Evolutionary conservation across 2,888 invertebrate species (phyloP).

Genomic region (Pseudolycoriella hygida): DNA sequence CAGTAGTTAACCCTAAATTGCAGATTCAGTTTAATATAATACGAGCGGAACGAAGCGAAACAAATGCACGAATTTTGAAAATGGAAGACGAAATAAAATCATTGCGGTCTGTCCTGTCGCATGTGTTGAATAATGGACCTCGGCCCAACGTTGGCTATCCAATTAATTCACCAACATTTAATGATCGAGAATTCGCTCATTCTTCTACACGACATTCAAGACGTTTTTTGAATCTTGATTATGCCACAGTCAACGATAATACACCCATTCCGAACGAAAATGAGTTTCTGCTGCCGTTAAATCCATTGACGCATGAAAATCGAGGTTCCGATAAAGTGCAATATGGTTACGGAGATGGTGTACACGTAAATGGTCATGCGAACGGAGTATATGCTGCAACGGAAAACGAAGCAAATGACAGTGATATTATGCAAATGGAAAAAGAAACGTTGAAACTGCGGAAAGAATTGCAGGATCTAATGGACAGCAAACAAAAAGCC

Average conservation of each 20-base stretch:
- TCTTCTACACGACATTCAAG: constrained; percentile 8
- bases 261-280: not conserved
- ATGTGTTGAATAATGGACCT: constrained; percentile 20
- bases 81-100: constrained; percentile 47
- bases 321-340: constrained; percentile 1
- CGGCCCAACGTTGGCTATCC: not conserved
- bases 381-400: not conserved
- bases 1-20: not conserved
- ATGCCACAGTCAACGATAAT: constrained; percentile 21
- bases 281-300: constrained; percentile 2
- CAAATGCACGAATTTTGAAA: constrained; percentile 46
- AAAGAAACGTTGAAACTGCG: constrained; percentile 20
- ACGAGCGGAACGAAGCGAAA: constrained; percentile 43
- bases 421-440: constrained; percentile 12
- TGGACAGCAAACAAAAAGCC: constrained; percentile 26
- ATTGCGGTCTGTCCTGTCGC: constrained; percentile 24
- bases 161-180: not conserved
- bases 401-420: constrained; percentile 12
- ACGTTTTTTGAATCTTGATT: constrained; percentile 23
- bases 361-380: not conserved
- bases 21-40: constrained; percentile 48
- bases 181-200: constrained; percentile 1
- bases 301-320: constrained; percentile 3
- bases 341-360: not conserved
- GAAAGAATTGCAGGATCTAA: constrained; percentile 24